These are phyloP conservation scores for Pogona vitticeps DNA, from an alignment of 2,113 vertebrate species.

Conservation along the genomic window DNA sequence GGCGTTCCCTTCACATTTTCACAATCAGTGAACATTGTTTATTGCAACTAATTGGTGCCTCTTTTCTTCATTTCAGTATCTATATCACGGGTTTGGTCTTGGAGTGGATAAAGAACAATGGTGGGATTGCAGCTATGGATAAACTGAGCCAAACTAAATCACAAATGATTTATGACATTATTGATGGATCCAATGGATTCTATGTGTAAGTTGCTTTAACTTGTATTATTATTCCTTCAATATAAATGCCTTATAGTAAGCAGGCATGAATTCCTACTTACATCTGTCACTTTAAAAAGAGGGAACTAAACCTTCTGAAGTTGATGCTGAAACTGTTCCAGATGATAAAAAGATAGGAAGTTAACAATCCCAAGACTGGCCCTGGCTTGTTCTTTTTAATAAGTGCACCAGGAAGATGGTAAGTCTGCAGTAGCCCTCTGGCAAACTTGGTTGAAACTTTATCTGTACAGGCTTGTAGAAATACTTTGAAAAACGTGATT, in stretches of 20 bases:
- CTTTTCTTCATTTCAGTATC: conserved; percentile 77
- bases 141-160: conserved; percentile 87
- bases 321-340: not conserved
- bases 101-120: conserved; percentile 95
- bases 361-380: not conserved
- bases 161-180: conserved; percentile 87
- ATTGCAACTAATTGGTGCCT: conserved; percentile 5
- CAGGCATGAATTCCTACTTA: not conserved
- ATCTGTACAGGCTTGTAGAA: not conserved
- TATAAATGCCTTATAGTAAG: not conserved
- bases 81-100: conserved; percentile 93
- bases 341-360: not conserved
- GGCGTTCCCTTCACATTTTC: too few relatives aligned
- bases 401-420: not conserved
- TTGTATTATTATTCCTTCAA: conserved; percentile 42
- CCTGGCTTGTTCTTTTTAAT: not conserved
- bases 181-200: conserved; percentile 89
- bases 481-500: not conserved
- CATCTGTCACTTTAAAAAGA: not conserved
- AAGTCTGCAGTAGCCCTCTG: not conserved
- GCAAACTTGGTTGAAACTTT: not conserved
- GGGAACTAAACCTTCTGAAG: not conserved
- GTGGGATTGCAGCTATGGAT: conserved; percentile 86
- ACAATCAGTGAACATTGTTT: not conserved
- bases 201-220: conserved; percentile 84